Conservation (phyloP, 2,888 invertebrate species). For the Seira musarum region DNA sequence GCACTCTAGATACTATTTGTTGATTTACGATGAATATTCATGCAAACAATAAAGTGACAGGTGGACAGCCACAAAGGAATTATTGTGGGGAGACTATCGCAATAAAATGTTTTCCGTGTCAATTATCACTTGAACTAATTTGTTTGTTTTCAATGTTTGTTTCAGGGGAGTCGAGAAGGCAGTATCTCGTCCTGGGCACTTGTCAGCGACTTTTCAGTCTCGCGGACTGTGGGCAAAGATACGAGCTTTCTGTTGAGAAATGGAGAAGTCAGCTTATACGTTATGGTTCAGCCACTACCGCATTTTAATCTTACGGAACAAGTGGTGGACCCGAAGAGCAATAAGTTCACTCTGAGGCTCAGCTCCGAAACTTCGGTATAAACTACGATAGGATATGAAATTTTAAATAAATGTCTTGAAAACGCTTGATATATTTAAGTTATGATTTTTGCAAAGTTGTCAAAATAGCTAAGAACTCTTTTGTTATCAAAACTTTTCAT, state of each 20-base stretch:
- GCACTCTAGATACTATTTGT: too few species aligned
- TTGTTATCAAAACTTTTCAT: too few species aligned
- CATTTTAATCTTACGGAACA: conserved; percentile 97
- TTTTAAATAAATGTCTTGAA: conserved; percentile 1
- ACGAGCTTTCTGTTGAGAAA: conserved; percentile 93
- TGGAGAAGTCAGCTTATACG: conserved; percentile 92
- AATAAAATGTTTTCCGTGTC: not conserved
- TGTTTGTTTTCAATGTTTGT: conserved; percentile 22
- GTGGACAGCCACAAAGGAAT: too few species aligned
- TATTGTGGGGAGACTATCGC: too few species aligned
- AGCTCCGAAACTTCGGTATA: conserved; percentile 98
- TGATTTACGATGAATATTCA: too few species aligned
- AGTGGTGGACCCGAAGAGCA: conserved; percentile 95
- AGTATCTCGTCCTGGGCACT: conserved; percentile 94
- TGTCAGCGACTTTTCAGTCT: conserved; percentile 92
- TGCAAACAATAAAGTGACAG: too few species aligned
- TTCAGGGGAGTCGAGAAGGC: conserved; percentile 67
- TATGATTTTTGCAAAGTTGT: too few species aligned
- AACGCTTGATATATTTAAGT: too few species aligned
- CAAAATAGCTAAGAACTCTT: too few species aligned
- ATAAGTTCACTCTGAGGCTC: conserved; percentile 93
- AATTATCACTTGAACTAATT: conserved; percentile 23
- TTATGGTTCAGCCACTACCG: conserved; percentile 88
- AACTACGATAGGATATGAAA: conserved; percentile 73
- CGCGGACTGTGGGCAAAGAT: conserved; percentile 87